Evolutionary conservation across 2,113 vertebrate genomes (phyloP), one percentile per base, ranked within the genome.

Genomic region (Actenoides hombroni): DNA sequence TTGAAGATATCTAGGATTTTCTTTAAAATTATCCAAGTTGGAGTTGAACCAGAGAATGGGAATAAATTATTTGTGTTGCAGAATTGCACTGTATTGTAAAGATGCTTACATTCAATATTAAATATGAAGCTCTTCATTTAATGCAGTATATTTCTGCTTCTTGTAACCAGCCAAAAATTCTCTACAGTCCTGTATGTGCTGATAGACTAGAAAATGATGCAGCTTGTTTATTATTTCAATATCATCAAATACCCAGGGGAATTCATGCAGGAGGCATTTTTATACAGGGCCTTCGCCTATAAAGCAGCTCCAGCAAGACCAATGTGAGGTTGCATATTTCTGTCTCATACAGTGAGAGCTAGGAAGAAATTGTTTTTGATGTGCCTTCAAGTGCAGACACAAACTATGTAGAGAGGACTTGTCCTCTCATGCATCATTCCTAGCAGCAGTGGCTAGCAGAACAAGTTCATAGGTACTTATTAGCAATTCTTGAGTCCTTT

Each of bases 141-240:
- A 81, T 78, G 83, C 74, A n/a, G 39, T 59, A 5, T 81, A 48
- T 74, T 79, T 49, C 92, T 92, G 64, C 56, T 87, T 25, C 54
- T 57, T 65, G 40, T 54, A 91, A 65, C 26, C 49, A 81, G 80
- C 20, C 28, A n/a, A 83, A 95, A 93, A 95, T 86, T 94, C 71
- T 91, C 69, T 64, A 7, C 39, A 71, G 85, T 42, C 46, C 42
- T 86, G 13, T 33, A 56, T 88, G 57, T 94, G 60, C 79, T 93
- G 64, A 61, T 46, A 59, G 31, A 51, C 75, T 91, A 49, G 65
- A 90, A 76, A 64, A 88, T 48, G 8, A 59, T 81, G 44, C 35
- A 42, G 92, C 42, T 86, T 63, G 79, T 90, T 92, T 92, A 69
- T 80, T 86, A 68, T 56, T 93, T 88, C 65, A 59, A 3, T 90